phyloP scores from a whole-genome alignment of 2,113 vertebrate genomes.

The Campylomormyrus tamandua region DNA sequence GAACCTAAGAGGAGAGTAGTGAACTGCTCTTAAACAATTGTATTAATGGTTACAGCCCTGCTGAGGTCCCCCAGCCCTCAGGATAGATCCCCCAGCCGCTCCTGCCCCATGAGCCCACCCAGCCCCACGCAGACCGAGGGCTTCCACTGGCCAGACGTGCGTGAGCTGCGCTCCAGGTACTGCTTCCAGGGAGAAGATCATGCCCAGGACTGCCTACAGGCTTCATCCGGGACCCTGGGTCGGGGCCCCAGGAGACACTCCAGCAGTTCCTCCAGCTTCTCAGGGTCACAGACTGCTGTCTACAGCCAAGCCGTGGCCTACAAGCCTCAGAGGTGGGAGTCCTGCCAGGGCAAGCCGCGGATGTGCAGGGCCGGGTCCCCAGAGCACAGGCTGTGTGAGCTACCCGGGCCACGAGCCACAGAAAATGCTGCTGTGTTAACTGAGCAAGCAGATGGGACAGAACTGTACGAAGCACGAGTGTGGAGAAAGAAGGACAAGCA shows the following conservation, averaged over 20 bases:
- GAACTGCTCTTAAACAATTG: constrained; percentile 30
- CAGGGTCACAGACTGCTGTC: not conserved
- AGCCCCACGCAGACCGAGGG: constrained; percentile 53
- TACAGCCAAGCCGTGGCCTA: not conserved
- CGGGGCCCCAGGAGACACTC: constrained; percentile 38
- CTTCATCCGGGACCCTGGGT: constrained; percentile 53
- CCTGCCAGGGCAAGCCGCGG: not conserved
- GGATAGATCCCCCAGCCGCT: not conserved
- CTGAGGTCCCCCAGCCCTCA: constrained; percentile 20
- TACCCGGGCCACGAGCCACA: constrained; percentile 57
- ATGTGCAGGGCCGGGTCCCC: constrained; percentile 47
- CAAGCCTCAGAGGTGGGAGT: not conserved
- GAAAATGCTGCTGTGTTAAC: constrained; percentile 55
- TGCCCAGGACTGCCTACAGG: constrained; percentile 8
- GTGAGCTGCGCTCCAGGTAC: constrained; percentile 71
- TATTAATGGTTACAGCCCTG: not conserved
- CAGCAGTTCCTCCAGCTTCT: constrained; percentile 37
- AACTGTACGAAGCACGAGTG: not conserved
- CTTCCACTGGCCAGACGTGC: constrained; percentile 80
- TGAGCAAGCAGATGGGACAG: constrained; percentile 49
- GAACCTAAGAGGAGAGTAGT: constrained; percentile 52
- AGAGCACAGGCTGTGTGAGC: constrained; percentile 42
- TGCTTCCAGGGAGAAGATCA: not conserved
- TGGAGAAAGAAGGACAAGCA: not conserved
- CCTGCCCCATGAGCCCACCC: constrained; percentile 45